These are phyloP conservation scores for Pegoplata infirma DNA, from an alignment of 2,888 invertebrate species.

Conservation along the genomic window DNA sequence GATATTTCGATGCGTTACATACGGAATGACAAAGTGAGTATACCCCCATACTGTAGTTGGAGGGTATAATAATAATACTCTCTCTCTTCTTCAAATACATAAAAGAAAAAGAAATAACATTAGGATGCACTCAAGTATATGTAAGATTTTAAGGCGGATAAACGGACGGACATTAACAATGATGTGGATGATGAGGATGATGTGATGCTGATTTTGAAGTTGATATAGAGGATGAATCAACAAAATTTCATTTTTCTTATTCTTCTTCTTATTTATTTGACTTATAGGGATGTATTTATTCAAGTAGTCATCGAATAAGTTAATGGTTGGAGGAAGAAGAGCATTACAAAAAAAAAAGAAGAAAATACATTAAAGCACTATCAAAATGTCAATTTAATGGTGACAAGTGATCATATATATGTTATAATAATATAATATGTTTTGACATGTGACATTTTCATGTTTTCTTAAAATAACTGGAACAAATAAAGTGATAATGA, in stretches of 20 bases:
- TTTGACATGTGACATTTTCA: not conserved
- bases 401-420: conserved; percentile 28
- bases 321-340: not conserved
- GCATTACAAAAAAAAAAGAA: not conserved
- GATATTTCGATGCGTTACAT: no score
- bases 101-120: not conserved
- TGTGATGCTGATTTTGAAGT: not conserved
- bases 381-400: conserved; percentile 27
- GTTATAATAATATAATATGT: not conserved
- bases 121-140: not conserved
- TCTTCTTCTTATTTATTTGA: no score
- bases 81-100: not conserved
- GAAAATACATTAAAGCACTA: conserved; percentile 15
- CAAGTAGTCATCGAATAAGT: not conserved
- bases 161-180: not conserved
- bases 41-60: no score
- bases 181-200: not conserved
- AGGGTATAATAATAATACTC: no score
- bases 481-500: not conserved
- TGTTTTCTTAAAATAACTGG: not conserved
- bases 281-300: no score
- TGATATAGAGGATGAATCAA: not conserved
- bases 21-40: no score
- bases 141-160: not conserved
- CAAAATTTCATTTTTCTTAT: not conserved